Evolutionary conservation across 2,113 vertebrate species (phyloP).

Genomic region (Empidonax alnorum): DNA sequence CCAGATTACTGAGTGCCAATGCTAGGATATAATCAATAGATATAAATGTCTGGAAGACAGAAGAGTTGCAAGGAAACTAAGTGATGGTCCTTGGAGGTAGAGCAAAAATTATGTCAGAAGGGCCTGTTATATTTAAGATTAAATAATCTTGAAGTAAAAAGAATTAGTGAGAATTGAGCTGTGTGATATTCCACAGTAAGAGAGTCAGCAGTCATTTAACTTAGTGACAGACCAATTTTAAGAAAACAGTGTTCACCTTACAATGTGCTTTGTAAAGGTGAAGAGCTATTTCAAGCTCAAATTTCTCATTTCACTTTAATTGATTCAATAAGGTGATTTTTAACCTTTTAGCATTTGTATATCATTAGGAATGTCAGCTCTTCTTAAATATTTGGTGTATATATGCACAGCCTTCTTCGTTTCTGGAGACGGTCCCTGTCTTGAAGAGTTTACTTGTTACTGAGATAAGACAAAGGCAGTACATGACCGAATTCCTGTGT

Average conservation of each 20-base stretch:
- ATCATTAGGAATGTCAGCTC: neutral
- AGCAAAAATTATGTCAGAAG: neutral
- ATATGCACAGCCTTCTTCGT: neutral
- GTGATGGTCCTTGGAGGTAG: neutral
- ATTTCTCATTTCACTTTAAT: neutral
- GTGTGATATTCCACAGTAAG: neutral
- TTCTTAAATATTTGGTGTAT: neutral
- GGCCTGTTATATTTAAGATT: neutral
- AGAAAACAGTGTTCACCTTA: neutral
- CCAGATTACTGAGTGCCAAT: neutral
- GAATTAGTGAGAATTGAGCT: neutral
- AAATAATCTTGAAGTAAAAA: neutral
- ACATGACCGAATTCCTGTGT: neutral
- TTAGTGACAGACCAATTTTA: neutral
- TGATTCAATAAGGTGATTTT: neutral
- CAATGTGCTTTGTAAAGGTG: neutral
- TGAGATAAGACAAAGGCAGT: neutral
- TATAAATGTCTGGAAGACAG: neutral
- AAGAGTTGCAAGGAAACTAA: neutral
- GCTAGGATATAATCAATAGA: neutral
- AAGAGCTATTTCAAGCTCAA: neutral
- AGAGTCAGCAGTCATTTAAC: neutral
- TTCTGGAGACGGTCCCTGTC: neutral
- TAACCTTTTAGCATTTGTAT: neutral
- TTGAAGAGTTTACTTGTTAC: neutral